Base-by-base conservation (phyloP, 2,113 vertebrate genomes). In the Edolisoma coerulescens region DNA sequence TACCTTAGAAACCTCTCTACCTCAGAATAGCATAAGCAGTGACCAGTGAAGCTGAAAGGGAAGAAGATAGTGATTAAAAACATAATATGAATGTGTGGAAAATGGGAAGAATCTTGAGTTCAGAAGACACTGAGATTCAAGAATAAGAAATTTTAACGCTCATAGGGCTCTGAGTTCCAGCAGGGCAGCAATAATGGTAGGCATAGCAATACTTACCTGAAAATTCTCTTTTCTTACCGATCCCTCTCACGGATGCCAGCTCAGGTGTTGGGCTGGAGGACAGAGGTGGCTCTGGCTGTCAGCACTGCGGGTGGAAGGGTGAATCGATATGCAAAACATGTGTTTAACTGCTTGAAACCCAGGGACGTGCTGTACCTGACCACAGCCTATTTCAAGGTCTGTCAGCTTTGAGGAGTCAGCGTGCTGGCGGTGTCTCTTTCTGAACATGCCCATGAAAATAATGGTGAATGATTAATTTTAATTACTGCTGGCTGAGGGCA, bases 371-470 rank as follows among this genome's bases (percentile, higher is more conserved):
- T 47, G 85, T 95, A 93, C 95, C 93, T 90, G 95, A 78, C 94
- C 93, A 88, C 83, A 95, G 77, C 90, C 92, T 96, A 96, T 96
- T 96, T 96, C 96, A 97, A 95, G 95, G 96, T 96, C 96, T 94
- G 94, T 95, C 93, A 96, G 19, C 90, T 95, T 89, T 64, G 86
- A 96, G 93, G 88, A 93, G 87, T 87, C 80, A 50, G 88, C 0
- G 30, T 88, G 76, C 93, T 82, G 85, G 60, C 56, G 2, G 64
- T 42, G 69, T 73, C 73, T 93, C 61, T 89, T 95, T 95, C 76
- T 78, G 71, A 96, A 84, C 53, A 79, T 84, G 63, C 39, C 61
- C 53, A 18, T 95, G 95, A 94, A 96, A 97, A 95, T 94, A 96
- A 96, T 93, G 92, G 86, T 95, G 92, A 94, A 90, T 92, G 60